Evolutionary conservation across 2,113 vertebrate species (phyloP).

Genomic region (Pseudopipra pipra): DNA sequence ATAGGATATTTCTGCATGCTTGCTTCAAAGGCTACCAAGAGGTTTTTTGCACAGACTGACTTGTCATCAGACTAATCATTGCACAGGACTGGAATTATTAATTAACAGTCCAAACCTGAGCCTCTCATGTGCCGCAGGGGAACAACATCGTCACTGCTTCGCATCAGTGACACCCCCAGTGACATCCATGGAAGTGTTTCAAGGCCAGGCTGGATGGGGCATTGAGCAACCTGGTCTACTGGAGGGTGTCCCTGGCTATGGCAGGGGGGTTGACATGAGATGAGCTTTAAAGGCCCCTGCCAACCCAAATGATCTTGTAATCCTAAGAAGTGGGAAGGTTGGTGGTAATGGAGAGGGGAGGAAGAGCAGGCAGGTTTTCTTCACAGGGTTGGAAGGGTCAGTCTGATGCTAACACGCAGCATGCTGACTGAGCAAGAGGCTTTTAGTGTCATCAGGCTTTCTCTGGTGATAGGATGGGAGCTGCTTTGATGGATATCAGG

Average conservation of each 20-base stretch:
- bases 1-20: conserved; percentile 70
- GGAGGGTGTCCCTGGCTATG: neutral
- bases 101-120: conserved; percentile 22
- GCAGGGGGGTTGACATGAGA: rapidly evolving
- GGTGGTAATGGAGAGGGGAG: neutral
- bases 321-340: rapidly evolving
- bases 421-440: neutral
- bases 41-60: neutral
- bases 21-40: conserved; percentile 59
- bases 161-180: neutral
- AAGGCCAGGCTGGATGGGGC: neutral
- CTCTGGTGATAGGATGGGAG: neutral
- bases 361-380: neutral
- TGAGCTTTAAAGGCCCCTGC: neutral
- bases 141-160: neutral
- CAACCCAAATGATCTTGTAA: neutral
- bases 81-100: conserved; percentile 37
- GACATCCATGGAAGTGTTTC: neutral
- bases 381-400: neutral
- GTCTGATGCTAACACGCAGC: neutral
- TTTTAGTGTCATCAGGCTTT: neutral
- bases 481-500: neutral
- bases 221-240: neutral
- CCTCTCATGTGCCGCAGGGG: neutral
- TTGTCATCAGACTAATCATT: conserved; percentile 3